A percentile compares a stretch with the other conserved stretches of the same genome.
These are phyloP conservation scores for Rhagonycha lutea DNA, from an alignment of 2,888 invertebrate species.

Conservation along the genomic window DNA sequence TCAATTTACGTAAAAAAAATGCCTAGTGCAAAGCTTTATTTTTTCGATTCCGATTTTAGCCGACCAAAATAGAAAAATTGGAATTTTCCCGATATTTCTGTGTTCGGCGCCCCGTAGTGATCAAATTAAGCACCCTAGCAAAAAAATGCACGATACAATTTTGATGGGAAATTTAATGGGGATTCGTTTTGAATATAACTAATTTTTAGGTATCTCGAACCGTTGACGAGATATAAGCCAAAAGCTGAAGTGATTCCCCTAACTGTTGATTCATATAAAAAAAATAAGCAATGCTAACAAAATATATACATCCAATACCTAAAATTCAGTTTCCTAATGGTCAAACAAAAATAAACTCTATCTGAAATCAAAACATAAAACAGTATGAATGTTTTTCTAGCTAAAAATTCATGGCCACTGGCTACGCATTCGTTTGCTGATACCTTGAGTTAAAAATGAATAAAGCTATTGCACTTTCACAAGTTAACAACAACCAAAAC, in stretches of 20 bases:
- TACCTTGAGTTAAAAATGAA: conserved; percentile 11
- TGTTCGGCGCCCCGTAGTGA: too few species aligned
- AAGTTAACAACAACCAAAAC: conserved; percentile 11
- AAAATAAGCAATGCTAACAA: conserved; percentile 1
- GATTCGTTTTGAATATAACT: not conserved
- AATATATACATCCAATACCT: not conserved
- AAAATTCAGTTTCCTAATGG: not conserved
- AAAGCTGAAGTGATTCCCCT: not conserved
- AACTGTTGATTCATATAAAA: not conserved
- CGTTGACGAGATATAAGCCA: not conserved
- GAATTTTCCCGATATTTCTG: too few species aligned
- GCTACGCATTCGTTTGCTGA: conserved; percentile 21
- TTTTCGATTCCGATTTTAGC: too few species aligned
- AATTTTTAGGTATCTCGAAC: not conserved
- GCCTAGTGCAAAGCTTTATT: not conserved
- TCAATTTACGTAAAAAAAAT: too few species aligned
- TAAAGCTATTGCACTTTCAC: conserved; percentile 25
- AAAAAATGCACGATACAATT: too few species aligned
- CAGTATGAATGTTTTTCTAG: conserved; percentile 36
- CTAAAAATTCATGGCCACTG: conserved; percentile 36
- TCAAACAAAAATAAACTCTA: conserved; percentile 8
- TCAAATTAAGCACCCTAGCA: too few species aligned
- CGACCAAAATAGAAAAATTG: too few species aligned
- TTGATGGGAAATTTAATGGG: too few species aligned
- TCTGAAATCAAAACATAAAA: conserved; percentile 12